Percentiles rank a stretch among this genome's conserved stretches.
Conservation (phyloP, 2,888 invertebrate genomes). For the Agrotis segetum region DNA sequence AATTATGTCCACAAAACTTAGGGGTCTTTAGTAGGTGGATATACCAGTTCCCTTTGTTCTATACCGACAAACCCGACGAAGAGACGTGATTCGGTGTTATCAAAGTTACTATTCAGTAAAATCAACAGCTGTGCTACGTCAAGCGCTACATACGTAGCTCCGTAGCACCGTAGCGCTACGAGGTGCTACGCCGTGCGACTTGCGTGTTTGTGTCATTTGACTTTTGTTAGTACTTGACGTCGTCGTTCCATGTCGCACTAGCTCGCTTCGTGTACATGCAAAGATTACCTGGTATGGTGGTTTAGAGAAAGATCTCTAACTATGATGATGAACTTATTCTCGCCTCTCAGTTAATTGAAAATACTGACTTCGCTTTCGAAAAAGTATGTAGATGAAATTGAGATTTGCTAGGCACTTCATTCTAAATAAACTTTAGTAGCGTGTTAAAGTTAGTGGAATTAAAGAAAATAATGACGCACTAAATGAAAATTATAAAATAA, state of each 20-base stretch:
- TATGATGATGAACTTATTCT: constrained; percentile 74
- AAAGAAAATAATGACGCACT: constrained; percentile 4
- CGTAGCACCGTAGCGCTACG: constrained; percentile 34
- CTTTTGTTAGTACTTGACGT: constrained; percentile 8
- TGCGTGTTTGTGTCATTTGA: not conserved
- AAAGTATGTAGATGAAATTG: constrained; percentile 15
- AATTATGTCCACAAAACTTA: constrained; percentile 78
- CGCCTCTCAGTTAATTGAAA: constrained; percentile 69
- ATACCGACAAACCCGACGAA: constrained; percentile 14
- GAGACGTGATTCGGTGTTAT: constrained; percentile 20
- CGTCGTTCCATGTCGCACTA: not conserved
- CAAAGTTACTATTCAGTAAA: constrained; percentile 49
- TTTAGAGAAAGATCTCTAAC: constrained; percentile 63
- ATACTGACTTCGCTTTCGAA: constrained; percentile 25
- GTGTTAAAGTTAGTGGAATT: not conserved
- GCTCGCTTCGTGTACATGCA: not conserved
- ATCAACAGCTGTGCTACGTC: constrained; percentile 23
- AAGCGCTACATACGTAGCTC: constrained; percentile 39
- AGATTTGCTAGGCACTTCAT: constrained; percentile 24
- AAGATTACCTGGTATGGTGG: not conserved
- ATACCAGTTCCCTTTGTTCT: constrained; percentile 42
- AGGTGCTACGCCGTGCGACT: constrained; percentile 27
- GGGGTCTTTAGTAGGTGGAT: constrained; percentile 55
- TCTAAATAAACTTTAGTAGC: constrained; percentile 15
- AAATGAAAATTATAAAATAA: not conserved